Conservation (phyloP, 2,888 invertebrate genomes). For the Dioctria linearis region DNA sequence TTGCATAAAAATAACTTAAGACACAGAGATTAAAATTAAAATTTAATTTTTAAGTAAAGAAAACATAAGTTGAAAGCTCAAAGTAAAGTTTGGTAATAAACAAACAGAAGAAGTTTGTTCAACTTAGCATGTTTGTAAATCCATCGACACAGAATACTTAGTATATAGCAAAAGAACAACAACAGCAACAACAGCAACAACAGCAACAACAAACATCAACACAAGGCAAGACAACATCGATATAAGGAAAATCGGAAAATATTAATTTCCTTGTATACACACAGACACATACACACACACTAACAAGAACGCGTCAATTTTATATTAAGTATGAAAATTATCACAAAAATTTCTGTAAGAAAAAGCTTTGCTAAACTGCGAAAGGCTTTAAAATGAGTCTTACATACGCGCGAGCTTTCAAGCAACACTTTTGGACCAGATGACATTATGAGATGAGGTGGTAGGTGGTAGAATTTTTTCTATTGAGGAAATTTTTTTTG, state of each 20-base stretch:
- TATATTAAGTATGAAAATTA: background rate
- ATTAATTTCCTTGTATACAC: constrained; percentile 1
- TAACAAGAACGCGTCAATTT: background rate
- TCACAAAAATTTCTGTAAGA: background rate
- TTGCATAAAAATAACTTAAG: too few relatives aligned
- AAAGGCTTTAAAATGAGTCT: constrained; percentile 11
- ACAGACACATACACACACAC: background rate
- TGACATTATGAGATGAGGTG: constrained; percentile 22
- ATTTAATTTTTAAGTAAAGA: too few relatives aligned
- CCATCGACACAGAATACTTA: too few relatives aligned
- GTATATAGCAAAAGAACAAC: too few relatives aligned
- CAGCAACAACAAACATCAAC: constrained; percentile 8
- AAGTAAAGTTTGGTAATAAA: too few relatives aligned
- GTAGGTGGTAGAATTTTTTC: constrained; percentile 16
- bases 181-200: constrained; percentile 1
- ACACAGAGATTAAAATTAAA: too few relatives aligned
- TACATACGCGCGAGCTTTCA: constrained; percentile 22
- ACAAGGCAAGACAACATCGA: constrained; percentile 32
- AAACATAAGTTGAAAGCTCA: too few relatives aligned
- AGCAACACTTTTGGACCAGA: constrained; percentile 32
- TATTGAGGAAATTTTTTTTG: background rate
- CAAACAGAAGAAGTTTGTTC: too few relatives aligned
- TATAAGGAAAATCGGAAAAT: constrained; percentile 5
- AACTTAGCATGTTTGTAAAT: too few relatives aligned
- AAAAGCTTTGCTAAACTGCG: constrained; percentile 12